Base-by-base conservation (phyloP, 2,888 invertebrate genomes). In the Anaspis maculata region DNA sequence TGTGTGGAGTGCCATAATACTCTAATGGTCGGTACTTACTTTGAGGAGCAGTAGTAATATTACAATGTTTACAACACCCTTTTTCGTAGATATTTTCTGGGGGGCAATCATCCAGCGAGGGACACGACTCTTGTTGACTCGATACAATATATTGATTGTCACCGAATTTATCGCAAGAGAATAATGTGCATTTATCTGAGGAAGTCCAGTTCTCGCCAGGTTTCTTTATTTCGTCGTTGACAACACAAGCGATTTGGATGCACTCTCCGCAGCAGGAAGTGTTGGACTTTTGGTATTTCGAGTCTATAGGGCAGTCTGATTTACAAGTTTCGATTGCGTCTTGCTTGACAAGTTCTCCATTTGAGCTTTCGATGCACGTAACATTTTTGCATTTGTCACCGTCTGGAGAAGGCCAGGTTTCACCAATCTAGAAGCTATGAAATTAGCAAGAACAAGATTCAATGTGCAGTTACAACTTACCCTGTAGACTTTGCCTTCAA, bases 1-100 rank as follows among this genome's bases (percentile, higher is more conserved):
- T n/a, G n/a, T n/a, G n/a, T n/a, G n/a, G n/a, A n/a, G n/a, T 19
- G 9, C 5, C 19, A 5, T 5, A 9, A 19, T 6, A 19, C 9
- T 19, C 5, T 19, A 9, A 19, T 19, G 5, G 9, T 19, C 9
- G 19, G 9, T 19, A 6, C 25, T 66, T 68, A 32, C 67, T 78
- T 77, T 70, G 63, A 3, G 68, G 50, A 5, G 60, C 49, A 0
- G 72, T 56, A 2, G 71, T 73, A 13, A 68, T 52, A 41, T 73
- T 74, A 56, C 87, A 87, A 27, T 68, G 60, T 15, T 72, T 64
- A 49, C 86, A 87, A 58, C 87, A 87, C 28, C 78, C 78, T 14
- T 77, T 76, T 9, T 65, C 60, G 48, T 75, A 71, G 11, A 74
- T 50, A 39, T 74, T 59, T 13, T 73, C 67, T 0, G 68, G 61